Base-by-base conservation (phyloP, 2,797 vertebrate species). In the Lophotriccus pileatus region DNA sequence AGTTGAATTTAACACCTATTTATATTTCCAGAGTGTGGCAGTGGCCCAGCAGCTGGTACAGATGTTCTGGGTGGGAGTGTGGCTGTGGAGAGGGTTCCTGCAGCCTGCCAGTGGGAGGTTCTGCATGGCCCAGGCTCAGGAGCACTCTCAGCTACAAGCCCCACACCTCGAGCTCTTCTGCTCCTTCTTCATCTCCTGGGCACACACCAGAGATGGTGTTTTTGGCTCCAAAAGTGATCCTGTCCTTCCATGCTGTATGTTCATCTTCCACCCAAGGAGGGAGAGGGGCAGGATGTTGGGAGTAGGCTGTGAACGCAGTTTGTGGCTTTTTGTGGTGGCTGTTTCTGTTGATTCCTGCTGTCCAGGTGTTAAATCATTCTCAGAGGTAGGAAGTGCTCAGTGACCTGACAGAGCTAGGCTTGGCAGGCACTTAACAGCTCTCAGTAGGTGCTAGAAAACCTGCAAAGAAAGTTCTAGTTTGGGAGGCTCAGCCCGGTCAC, bases 1-100 rank as follows among this genome's bases (percentile, higher is more conserved):
- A 93, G 50, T 72, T 81, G 93, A 95, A 73, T 95, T 92, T 88
- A 95, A 83, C 90, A 91, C 88, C 91, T 96, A 87, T 84, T 78
- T 94, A 69, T 87, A 91, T 95, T 95, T 96, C 78, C 90, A 94
- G 64, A 75, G 70, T 21, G 3, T 93, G 87, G 77, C 80, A 84
- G 72, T 37, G 41, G 62, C 68, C 73, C 75, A 95, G 76, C 53
- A 94, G 89, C 93, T 79, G 80, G n/a, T 89, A 24, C 89, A 87
- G 94, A 69, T 95, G 85, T 89, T 93, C 89, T 96, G 87, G 84
- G 82, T 89, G 55, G 72, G 44, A 74, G 44, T 22, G 68, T 89
- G 94, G 55, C 83, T 64, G 66, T 28, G 56, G 73, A 22, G 53
- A 77, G 80, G 60, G 64, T 0, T 12, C n/a, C 59, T 69, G 89